Base-by-base conservation (phyloP, 2,888 invertebrate genomes). In the Ochlodes sylvanus region DNA sequence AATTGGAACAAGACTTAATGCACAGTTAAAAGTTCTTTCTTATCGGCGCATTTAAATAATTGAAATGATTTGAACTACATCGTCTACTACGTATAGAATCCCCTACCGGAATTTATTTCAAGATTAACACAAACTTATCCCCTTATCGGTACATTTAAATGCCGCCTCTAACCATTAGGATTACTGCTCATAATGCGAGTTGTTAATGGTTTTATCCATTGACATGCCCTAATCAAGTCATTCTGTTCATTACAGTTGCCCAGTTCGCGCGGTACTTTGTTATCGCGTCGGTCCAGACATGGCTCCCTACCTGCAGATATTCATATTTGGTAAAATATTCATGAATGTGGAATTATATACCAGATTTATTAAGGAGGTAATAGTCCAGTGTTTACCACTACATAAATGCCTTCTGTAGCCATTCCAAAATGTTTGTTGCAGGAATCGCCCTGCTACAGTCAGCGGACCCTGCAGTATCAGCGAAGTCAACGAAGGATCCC, bases 181-280 rank as follows among this genome's bases (percentile, higher is more conserved):
- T 67, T 34, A 54, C 66, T 61, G 66, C 50, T 62, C 68, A 56
- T 68, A 68, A 68, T 68, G 61, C 41, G 62, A 68, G 60, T 68
- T 62, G 71, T 76, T 74, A 77, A 76, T 75, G 78, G 71, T 75
- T 77, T 79, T 79, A 80, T 85, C 80, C 77, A 67, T 78, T 76
- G 75, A 75, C 76, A 73, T 83, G 76, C 71, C 71, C 72, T 77
- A 84, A 87, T 88, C 84, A 85, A 83, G 78, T 83, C 81, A 85
- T 83, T 86, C 83, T 80, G 81, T 84, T 83, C 83, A 87, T 88
- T 88, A 84, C 77, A 77, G 78, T 88, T 88, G 84, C 79, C 78
- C 77, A 76, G 78, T 77, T 75, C 76, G 61, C 68, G 69, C 70
- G 73, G 76, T 77, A 75, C 71, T 71, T 73, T 75, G 76, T 76